These are phyloP conservation scores for Brachionus angularis DNA, from an alignment of 1,140 invertebrate species.

Conservation along the genomic window DNA sequence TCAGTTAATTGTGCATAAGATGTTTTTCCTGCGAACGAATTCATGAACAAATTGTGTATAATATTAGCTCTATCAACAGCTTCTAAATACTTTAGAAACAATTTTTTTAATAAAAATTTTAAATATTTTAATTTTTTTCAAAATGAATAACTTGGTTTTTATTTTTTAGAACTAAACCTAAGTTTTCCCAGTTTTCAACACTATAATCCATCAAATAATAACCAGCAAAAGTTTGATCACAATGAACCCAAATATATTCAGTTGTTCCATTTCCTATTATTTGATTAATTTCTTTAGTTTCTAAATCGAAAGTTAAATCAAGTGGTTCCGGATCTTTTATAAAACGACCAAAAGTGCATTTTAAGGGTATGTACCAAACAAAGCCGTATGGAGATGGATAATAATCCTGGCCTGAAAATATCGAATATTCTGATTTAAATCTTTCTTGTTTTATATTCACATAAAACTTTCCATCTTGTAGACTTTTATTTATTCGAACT, in stretches of 20 bases:
- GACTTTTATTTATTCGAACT: constrained; percentile 1
- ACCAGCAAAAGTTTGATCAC: constrained; percentile 31
- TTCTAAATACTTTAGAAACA: constrained; percentile 7
- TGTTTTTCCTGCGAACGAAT: constrained; percentile 1
- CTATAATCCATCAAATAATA: constrained; percentile 41
- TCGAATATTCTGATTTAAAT: constrained; percentile 32
- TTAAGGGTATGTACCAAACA: constrained; percentile 41
- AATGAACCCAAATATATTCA: constrained; percentile 26
- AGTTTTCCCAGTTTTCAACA: constrained; percentile 36
- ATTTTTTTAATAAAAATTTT: background rate
- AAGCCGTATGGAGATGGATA: constrained; percentile 26
- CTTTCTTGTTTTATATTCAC: constrained; percentile 15
- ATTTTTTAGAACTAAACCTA: constrained; percentile 2
- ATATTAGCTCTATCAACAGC: constrained; percentile 27
- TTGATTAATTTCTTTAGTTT: background rate
- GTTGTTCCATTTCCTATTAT: constrained; percentile 11
- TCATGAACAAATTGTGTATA: constrained; percentile 29
- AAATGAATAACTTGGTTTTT: constrained; percentile 6
- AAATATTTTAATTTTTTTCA: too few relatives aligned
- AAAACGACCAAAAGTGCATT: constrained; percentile 15
- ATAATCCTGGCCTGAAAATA: constrained; percentile 21
- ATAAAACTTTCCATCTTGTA: constrained; percentile 5
- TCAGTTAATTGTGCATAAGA: constrained; percentile 13
- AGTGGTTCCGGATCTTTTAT: constrained; percentile 6
- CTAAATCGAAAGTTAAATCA: constrained; percentile 13